Base-by-base conservation (phyloP, 1,140 invertebrate genomes). In the Monomorium pharaonis region DNA sequence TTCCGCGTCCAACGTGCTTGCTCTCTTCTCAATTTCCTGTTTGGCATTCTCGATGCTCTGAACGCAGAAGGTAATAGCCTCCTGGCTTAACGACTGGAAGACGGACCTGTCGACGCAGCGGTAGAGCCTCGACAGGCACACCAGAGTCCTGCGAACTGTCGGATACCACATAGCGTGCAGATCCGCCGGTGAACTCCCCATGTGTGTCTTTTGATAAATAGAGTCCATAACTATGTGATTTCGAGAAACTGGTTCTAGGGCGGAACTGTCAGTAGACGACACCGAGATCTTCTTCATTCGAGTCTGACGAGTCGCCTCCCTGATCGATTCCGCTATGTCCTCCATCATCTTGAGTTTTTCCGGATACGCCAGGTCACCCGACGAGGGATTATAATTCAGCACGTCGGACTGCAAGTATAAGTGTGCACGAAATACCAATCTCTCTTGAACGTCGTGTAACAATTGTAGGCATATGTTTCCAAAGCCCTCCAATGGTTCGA, bases 161-260 rank as follows among this genome's bases (percentile, higher is more conserved):
- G 99, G 99, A 95, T 99, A 99, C 99, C 99, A 99, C 98, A 99
- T 99, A 0, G 99, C 99, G 95, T 99, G 99, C 10, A 99, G 95
- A 96, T 99, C 99, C 30, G 99, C 99, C 0, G 98, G 98, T 0
- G 98, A 99, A 91, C 96, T 97, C 0, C 87, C 90, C 74, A 92
- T 92, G 18, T 91, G 86, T 0, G 89, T 89, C 77, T 92, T 91
- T 1, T 94, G 92, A 44, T 93, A 92, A 24, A 94, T 92, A 2
- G 92, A 92, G 84, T 95, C 94, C n/a, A 94, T 94, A 58, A 89
- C 88, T 37, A 94, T 89, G 81, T 94, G 94, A 86, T 87, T 94
- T 47, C 94, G 91, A 0, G 93, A 93, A 18, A 92, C 88, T 0
- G 91, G 90, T 18, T 95, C 93, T 3, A 90, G 33, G 12, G 72